phyloP scores from a whole-genome alignment of 2,113 vertebrate species.

The Barnardius zonarius region DNA sequence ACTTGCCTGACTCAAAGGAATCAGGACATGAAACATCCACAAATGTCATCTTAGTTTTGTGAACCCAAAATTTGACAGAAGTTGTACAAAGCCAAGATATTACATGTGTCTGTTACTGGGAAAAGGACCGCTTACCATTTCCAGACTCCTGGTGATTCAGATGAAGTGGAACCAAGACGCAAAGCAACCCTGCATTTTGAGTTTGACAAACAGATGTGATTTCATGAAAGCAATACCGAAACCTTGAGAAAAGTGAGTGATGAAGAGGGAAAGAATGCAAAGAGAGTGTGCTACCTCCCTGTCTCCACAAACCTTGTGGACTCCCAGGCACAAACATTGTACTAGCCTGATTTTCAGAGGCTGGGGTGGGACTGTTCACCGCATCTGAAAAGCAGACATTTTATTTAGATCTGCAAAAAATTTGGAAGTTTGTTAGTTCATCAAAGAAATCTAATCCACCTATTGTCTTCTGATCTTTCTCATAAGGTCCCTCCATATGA shows the following conservation, averaged over 20 bases:
- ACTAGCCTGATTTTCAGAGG: neutral
- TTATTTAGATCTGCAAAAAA: neutral
- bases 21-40: neutral
- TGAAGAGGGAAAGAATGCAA: neutral
- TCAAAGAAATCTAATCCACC: slow-evolving; percentile 10
- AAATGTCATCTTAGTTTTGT: neutral
- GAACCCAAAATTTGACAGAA: neutral
- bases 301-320: neutral
- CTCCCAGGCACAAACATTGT: neutral
- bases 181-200: neutral
- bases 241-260: neutral
- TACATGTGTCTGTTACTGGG: neutral
- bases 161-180: neutral
- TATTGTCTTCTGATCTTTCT: slow-evolving; percentile 36
- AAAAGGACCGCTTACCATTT: neutral
- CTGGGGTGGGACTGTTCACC: neutral
- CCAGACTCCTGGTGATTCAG: neutral
- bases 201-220: neutral
- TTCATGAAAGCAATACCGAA: neutral
- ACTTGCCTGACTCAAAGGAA: neutral
- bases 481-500: slow-evolving; percentile 23
- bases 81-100: neutral
- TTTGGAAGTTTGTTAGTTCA: neutral
- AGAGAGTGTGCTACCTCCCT: neutral
- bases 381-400: slow-evolving; percentile 14